phyloP scores from a whole-genome alignment of 2,797 vertebrate species.

The Tenualosa thibaudeaui region DNA sequence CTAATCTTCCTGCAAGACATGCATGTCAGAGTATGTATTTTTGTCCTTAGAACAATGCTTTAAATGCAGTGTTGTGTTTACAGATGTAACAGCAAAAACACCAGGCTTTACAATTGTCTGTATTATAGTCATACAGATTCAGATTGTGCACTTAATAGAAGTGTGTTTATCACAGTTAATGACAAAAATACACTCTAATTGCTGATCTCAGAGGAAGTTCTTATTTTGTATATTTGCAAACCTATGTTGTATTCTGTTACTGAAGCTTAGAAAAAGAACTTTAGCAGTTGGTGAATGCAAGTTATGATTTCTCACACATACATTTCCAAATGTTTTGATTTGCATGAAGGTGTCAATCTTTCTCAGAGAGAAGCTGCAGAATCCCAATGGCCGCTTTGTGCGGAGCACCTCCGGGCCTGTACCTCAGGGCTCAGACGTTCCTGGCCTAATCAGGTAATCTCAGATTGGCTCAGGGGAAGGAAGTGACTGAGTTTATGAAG shows the following conservation, averaged over 20 bases:
- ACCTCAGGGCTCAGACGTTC: slow-evolving; percentile 84
- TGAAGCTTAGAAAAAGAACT: too few relatives aligned
- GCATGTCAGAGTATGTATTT: slow-evolving; percentile 84
- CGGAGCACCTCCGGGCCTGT: slow-evolving; percentile 81
- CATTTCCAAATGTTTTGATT: neutral
- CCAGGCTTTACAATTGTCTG: too few relatives aligned
- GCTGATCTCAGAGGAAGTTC: too few relatives aligned
- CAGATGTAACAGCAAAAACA: too few relatives aligned
- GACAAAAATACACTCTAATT: too few relatives aligned
- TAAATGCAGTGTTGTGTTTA: too few relatives aligned
- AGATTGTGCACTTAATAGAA: too few relatives aligned
- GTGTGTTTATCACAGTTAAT: neutral
- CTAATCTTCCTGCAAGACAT: slow-evolving; percentile 91
- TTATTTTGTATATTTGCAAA: too few relatives aligned
- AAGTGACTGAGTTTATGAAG: neutral
- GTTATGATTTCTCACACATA: neutral
- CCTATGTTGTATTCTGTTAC: too few relatives aligned
- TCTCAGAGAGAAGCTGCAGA: slow-evolving; percentile 67
- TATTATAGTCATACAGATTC: too few relatives aligned
- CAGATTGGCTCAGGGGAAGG: neutral
- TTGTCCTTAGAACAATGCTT: too few relatives aligned
- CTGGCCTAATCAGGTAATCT: slow-evolving; percentile 86
- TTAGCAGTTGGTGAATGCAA: neutral
- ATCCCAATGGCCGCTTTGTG: slow-evolving; percentile 66
- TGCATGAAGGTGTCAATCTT: slow-evolving; percentile 66